A percentile compares a stretch with the other conserved stretches of the same genome.
phyloP scores from a whole-genome alignment of 2,797 vertebrate genomes.

The Caiman crocodilus region DNA sequence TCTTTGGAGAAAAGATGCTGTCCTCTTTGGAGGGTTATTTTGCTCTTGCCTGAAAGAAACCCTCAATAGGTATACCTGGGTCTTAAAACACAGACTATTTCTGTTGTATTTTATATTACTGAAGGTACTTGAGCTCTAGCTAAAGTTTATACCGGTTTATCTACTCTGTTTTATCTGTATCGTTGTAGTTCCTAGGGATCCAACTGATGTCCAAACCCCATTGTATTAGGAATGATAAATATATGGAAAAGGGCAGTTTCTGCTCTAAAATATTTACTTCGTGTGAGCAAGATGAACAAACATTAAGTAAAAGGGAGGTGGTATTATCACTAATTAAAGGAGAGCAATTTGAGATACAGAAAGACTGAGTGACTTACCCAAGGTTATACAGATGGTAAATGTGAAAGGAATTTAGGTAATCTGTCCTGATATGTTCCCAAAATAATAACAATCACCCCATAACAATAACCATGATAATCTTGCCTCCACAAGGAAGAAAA shows the following conservation, averaged over 20 bases:
- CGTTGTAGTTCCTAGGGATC: rapidly evolving
- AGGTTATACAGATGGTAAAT: no score
- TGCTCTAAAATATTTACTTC: rapidly evolving
- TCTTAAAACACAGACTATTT: neutral
- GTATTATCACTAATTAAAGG: neutral
- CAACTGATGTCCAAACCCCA: rapidly evolving
- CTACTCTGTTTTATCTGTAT: neutral
- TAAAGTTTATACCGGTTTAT: neutral
- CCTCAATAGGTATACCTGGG: neutral
- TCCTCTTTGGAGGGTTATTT: neutral
- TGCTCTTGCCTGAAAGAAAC: neutral
- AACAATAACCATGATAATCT: no score
- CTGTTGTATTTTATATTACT: neutral
- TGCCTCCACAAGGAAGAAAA: no score
- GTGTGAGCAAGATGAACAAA: rapidly evolving
- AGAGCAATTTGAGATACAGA: neutral
- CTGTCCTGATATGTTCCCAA: no score
- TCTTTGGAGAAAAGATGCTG: no score
- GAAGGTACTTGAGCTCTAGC: neutral
- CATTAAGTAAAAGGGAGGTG: neutral
- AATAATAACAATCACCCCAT: no score
- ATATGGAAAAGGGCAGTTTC: rapidly evolving
- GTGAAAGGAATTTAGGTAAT: no score
- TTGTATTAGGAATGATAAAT: neutral
- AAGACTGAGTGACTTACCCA: no score